Evolutionary conservation across 2,113 vertebrate genomes (phyloP).

Genomic region (Pavo muticus): DNA sequence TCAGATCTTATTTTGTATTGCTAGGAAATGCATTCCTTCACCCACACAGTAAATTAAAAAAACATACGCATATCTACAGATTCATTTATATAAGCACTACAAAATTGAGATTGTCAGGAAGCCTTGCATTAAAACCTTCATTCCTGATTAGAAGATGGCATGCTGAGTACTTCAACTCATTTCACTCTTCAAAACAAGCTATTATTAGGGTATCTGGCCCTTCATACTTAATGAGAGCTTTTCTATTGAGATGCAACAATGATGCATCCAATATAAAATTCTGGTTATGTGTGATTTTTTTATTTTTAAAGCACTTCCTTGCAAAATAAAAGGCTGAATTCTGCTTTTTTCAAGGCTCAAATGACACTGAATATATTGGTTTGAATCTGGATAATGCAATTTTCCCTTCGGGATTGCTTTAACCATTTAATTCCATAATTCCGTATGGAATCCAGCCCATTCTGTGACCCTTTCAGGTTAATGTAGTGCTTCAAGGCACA

Average conservation of each 20-base stretch:
- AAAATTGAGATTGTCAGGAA: slow-evolving; percentile 63
- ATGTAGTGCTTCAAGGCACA: background rate
- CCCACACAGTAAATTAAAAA: slow-evolving; percentile 40
- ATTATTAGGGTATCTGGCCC: slow-evolving; percentile 54
- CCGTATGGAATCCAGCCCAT: background rate
- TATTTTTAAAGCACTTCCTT: background rate
- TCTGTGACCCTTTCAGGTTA: background rate
- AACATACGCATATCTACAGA: background rate
- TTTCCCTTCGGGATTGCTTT: background rate
- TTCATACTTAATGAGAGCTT: background rate
- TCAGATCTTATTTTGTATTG: background rate
- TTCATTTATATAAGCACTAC: slow-evolving; percentile 52
- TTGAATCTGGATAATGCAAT: background rate
- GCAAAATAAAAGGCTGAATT: background rate
- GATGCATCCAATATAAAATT: background rate
- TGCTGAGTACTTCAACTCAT: slow-evolving; percentile 59
- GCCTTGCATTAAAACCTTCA: slow-evolving; percentile 52
- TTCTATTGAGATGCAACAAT: background rate
- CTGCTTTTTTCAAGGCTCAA: background rate
- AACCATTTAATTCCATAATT: too few relatives aligned
- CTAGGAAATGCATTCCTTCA: slow-evolving; percentile 34
- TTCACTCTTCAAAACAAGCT: slow-evolving; percentile 57
- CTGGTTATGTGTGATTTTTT: background rate
- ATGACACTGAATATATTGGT: background rate
- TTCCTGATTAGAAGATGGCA: slow-evolving; percentile 58